Conservation (phyloP, 2,113 vertebrate genomes). For the Bagarius yarrelli region DNA sequence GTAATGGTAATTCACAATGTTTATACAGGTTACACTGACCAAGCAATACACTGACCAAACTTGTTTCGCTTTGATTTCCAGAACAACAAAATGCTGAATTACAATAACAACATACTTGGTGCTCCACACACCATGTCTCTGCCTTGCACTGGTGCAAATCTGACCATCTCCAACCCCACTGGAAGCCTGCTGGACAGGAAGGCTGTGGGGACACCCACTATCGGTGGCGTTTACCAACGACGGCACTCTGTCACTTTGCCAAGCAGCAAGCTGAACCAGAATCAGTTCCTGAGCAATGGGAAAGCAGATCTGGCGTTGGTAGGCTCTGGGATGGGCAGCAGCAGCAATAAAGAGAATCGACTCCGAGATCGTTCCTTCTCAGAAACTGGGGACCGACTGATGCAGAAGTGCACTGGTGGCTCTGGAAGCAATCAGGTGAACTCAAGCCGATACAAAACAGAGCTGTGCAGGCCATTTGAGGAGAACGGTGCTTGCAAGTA, state of each 20-base stretch:
- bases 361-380: slow-evolving; percentile 95
- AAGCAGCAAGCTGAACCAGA: slow-evolving; percentile 90
- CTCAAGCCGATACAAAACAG: slow-evolving; percentile 98
- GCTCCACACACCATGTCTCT: slow-evolving; percentile 67
- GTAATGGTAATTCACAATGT: background rate
- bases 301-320: slow-evolving; percentile 77
- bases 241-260: slow-evolving; percentile 89
- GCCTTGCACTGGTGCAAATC: slow-evolving; percentile 71
- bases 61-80: slow-evolving; percentile 56
- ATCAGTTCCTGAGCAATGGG: slow-evolving; percentile 89
- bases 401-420: slow-evolving; percentile 78
- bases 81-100: slow-evolving; percentile 94
- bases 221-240: slow-evolving; percentile 83
- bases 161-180: slow-evolving; percentile 76
- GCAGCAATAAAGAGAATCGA: slow-evolving; percentile 89
- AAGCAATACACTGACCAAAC: slow-evolving; percentile 33
- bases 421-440: slow-evolving; percentile 84
- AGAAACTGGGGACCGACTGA: slow-evolving; percentile 88
- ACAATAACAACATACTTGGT: slow-evolving; percentile 75
- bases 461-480: slow-evolving; percentile 96
- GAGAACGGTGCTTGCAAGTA: slow-evolving; percentile 97
- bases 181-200: slow-evolving; percentile 98
- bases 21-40: background rate
- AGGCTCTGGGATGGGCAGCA: slow-evolving; percentile 73
- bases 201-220: slow-evolving; percentile 91